phyloP scores from a whole-genome alignment of 2,113 vertebrate genomes.

The Drymodes brunneopygia region DNA sequence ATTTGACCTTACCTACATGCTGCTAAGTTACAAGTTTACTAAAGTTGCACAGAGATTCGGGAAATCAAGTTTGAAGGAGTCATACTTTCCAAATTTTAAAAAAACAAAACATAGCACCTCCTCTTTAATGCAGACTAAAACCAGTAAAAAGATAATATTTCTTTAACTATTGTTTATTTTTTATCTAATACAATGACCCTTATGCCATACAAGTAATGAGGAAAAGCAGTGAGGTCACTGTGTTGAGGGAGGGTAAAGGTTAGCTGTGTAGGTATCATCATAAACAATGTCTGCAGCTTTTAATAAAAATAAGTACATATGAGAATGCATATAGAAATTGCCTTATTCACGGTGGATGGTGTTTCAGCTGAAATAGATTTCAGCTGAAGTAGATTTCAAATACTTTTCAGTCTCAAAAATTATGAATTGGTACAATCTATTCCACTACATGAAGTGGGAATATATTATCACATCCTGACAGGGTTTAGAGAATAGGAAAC shows the following conservation, averaged over 20 bases:
- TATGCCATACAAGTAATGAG: background rate
- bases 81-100: background rate
- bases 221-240: background rate
- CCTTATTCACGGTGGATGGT: background rate
- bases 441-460: background rate
- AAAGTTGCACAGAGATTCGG: background rate
- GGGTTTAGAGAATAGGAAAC: background rate
- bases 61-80: background rate
- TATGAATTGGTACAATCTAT: too few species aligned
- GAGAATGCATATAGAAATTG: background rate
- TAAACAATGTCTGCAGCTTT: background rate
- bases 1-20: background rate
- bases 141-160: background rate
- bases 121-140: background rate
- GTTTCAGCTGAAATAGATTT: background rate
- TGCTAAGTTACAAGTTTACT: background rate
- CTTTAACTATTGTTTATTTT: background rate
- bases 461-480: background rate
- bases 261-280: background rate
- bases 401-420: background rate
- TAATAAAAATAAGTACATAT: background rate
- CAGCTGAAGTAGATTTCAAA: too few species aligned
- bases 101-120: background rate
- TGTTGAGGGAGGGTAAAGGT: background rate
- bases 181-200: background rate